phyloP scores from a whole-genome alignment of 2,797 vertebrate genomes.

The Halcyon badia region DNA sequence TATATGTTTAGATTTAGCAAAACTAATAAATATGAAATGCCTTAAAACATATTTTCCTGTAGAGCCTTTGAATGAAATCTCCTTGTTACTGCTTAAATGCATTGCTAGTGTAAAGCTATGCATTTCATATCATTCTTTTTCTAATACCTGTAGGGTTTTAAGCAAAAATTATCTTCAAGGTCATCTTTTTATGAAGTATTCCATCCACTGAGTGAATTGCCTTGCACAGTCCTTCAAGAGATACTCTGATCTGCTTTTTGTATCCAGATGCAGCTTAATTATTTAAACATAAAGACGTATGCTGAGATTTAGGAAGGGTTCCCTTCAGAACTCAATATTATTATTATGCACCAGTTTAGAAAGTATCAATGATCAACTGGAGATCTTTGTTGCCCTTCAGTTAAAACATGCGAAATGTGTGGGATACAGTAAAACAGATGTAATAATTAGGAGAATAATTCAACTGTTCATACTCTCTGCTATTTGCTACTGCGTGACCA shows the following conservation, averaged over 20 bases:
- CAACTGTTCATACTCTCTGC: conserved; percentile 56
- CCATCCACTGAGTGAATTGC: conserved; percentile 56
- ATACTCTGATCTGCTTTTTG: conserved; percentile 66
- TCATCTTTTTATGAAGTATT: conserved; percentile 30
- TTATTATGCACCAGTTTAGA: conserved; percentile 75
- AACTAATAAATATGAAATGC: conserved; percentile 59
- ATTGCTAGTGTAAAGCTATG: conserved; percentile 65
- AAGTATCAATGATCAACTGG: conserved; percentile 73
- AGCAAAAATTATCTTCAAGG: conserved; percentile 64
- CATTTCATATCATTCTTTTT: conserved; percentile 70
- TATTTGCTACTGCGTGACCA: conserved; percentile 59
- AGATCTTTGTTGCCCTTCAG: conserved; percentile 77
- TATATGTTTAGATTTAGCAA: conserved; percentile 26
- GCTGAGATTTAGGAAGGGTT: conserved; percentile 77
- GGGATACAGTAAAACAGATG: conserved; percentile 66
- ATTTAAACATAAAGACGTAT: conserved; percentile 78
- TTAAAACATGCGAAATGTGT: conserved; percentile 65
- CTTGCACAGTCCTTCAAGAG: conserved; percentile 55
- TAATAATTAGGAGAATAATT: conserved; percentile 71
- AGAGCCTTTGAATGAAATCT: conserved; percentile 73
- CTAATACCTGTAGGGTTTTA: conserved; percentile 68
- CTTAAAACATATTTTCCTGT: conserved; percentile 69
- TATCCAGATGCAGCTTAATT: conserved; percentile 79
- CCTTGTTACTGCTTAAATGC: conserved; percentile 74
- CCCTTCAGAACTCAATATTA: conserved; percentile 74